Evolutionary conservation across 2,888 invertebrate species (phyloP).

Genomic region (Melanargia galathea): DNA sequence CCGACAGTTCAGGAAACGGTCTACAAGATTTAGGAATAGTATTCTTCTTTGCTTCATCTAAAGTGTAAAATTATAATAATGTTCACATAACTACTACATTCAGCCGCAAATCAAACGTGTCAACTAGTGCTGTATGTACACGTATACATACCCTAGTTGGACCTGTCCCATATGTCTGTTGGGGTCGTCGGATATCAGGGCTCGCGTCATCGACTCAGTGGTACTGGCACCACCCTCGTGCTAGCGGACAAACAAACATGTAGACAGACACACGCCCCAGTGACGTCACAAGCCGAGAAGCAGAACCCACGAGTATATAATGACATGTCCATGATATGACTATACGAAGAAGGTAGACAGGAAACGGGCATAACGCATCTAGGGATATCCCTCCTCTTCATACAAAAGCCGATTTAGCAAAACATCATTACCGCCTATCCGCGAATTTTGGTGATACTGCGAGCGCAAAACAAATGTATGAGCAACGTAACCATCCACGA

Average conservation of each 20-base stretch:
- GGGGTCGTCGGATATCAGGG: constrained; percentile 96
- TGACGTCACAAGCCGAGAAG: constrained; percentile 59
- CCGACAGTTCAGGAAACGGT: not conserved
- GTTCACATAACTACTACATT: constrained; percentile 35
- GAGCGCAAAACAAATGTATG: not conserved
- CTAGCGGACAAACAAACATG: constrained; percentile 87
- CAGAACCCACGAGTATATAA: constrained; percentile 44
- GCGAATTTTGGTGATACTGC: not conserved
- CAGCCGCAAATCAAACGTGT: constrained; percentile 46
- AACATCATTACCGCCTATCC: not conserved
- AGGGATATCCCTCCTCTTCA: not conserved
- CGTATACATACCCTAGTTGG: constrained; percentile 95
- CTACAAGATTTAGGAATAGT: not conserved
- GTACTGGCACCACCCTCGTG: constrained; percentile 95
- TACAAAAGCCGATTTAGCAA: not conserved
- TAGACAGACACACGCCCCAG: constrained; percentile 69
- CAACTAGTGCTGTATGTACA: constrained; percentile 72
- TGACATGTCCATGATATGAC: constrained; percentile 48
- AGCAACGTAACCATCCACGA: not conserved
- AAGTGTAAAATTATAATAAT: constrained; percentile 4
- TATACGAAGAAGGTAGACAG: constrained; percentile 22
- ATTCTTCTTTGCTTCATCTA: not conserved
- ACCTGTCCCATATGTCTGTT: constrained; percentile 95
- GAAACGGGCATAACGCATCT: not conserved
- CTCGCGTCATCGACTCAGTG: constrained; percentile 97